Evolutionary conservation across 2,113 vertebrate species (phyloP).

Genomic region (Phycodurus eques): DNA sequence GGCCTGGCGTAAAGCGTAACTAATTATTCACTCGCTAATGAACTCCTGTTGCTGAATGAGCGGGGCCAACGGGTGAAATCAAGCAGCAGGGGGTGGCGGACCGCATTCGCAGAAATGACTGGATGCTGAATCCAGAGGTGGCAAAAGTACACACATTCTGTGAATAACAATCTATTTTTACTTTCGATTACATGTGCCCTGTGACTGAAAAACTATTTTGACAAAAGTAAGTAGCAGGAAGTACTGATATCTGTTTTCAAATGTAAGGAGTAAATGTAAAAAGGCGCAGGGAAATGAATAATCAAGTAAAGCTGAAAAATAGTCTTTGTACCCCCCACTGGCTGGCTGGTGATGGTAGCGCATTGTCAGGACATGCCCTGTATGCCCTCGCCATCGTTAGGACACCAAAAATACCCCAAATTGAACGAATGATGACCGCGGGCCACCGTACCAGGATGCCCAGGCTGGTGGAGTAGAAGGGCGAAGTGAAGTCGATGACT

Average conservation of each 20-base stretch:
- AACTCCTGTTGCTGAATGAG: conserved; percentile 21
- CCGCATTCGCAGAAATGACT: conserved; percentile 9
- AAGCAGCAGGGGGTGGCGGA: conserved; percentile 13
- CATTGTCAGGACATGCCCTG: not conserved
- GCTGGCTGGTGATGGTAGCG: conserved; percentile 12
- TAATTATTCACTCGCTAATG: conserved; percentile 52
- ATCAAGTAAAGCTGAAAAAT: not conserved
- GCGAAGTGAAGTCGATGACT: conserved; percentile 94
- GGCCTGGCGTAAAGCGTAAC: conserved; percentile 24
- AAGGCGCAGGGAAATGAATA: no score
- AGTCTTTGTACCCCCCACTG: not conserved
- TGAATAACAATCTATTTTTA: no score
- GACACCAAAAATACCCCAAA: conserved; percentile 14
- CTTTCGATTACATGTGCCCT: no score
- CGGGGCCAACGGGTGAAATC: conserved; percentile 9
- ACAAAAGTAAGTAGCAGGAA: no score
- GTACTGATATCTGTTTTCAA: no score
- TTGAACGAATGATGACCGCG: conserved; percentile 19
- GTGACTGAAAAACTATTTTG: no score
- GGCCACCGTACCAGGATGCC: conserved; percentile 79
- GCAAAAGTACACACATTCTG: not conserved
- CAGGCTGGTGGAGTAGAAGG: conserved; percentile 97
- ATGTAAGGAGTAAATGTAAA: no score
- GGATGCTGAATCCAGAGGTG: not conserved
- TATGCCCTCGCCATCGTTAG: conserved; percentile 14